A percentile compares a stretch with the other conserved stretches of the same genome.
phyloP scores from a whole-genome alignment of 2,113 vertebrate genomes.

The Laticauda colubrina region DNA sequence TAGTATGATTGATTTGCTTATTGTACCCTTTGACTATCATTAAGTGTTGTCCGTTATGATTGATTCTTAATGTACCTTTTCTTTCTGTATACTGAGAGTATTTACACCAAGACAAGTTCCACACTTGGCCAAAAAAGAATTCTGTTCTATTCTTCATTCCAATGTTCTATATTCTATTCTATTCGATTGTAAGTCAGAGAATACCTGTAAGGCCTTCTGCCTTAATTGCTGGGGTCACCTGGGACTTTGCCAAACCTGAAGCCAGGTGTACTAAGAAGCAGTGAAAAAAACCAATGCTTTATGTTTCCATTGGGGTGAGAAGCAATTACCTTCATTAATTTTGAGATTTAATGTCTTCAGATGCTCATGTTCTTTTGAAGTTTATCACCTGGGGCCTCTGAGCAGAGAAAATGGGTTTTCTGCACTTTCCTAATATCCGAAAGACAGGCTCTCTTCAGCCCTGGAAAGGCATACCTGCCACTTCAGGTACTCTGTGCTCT shows the following conservation, averaged over 20 bases:
- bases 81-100: too few relatives aligned
- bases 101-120: too few relatives aligned
- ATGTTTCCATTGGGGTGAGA: background rate
- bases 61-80: too few relatives aligned
- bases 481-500: background rate
- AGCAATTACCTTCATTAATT: background rate
- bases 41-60: too few relatives aligned
- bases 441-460: background rate
- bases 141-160: too few relatives aligned
- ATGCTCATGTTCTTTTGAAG: background rate
- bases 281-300: background rate
- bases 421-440: background rate
- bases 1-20: too few relatives aligned
- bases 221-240: background rate
- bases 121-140: too few relatives aligned
- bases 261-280: background rate
- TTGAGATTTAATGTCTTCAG: background rate
- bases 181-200: too few relatives aligned
- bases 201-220: background rate
- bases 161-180: too few relatives aligned
- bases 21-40: too few relatives aligned
- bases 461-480: background rate
- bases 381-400: background rate
- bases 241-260: background rate
- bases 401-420: background rate